Evolutionary conservation across 92 coral and sea anemone species (phyloP).

Genomic region (Galaxea fascicularis): DNA sequence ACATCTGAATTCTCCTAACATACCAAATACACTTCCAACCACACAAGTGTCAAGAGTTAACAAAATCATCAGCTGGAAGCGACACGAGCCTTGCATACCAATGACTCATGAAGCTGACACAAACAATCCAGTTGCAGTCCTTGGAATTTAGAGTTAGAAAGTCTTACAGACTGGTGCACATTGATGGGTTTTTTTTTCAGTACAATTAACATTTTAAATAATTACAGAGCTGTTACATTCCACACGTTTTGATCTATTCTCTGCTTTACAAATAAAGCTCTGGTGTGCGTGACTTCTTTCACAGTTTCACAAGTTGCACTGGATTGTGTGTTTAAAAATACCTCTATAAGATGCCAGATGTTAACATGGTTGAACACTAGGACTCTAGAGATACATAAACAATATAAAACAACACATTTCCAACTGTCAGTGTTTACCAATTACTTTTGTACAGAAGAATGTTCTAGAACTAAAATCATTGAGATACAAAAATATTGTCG

Average conservation of each 20-base stretch:
- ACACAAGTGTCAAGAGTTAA: neutral
- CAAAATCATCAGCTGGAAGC: too few species aligned
- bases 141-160: neutral
- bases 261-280: neutral
- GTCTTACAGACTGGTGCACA: neutral
- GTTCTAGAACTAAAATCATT: constrained; percentile 24
- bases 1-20: neutral
- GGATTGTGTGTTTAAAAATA: neutral
- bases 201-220: neutral
- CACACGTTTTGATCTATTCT: constrained; percentile 1
- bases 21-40: too few species aligned
- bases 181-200: neutral
- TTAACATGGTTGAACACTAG: neutral
- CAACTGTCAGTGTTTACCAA: neutral
- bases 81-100: too few species aligned
- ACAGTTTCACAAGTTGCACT: neutral
- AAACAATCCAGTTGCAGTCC: too few species aligned
- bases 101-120: too few species aligned
- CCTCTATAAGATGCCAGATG: neutral
- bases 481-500: constrained; percentile 16
- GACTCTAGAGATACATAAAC: neutral
- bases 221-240: neutral
- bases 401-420: constrained; percentile 5
- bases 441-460: neutral
- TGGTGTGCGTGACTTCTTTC: constrained; percentile 13